Percentiles rank a stretch among this genome's conserved stretches.
Conservation (phyloP, 2,113 vertebrate genomes). For the Hippoglossus stenolepis region DNA sequence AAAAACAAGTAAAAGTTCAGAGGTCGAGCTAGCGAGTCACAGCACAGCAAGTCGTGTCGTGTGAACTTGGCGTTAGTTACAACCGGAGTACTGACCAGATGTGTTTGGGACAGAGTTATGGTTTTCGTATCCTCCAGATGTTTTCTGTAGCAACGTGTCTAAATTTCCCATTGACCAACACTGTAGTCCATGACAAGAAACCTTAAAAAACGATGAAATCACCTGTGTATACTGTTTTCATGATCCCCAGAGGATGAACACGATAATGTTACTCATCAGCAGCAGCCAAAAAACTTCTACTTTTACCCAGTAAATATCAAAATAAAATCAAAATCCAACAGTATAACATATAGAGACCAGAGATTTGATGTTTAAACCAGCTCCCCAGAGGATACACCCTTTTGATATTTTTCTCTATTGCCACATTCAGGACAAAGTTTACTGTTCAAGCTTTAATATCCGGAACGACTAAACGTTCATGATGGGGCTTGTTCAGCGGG, state of each 20-base stretch:
- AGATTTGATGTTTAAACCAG: neutral
- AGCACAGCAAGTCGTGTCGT: too few species aligned
- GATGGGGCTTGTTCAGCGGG: neutral
- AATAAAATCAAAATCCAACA: neutral
- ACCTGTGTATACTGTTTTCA: neutral
- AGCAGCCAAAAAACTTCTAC: neutral
- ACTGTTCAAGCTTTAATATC: neutral
- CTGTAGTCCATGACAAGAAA: too few species aligned
- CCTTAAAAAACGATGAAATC: neutral
- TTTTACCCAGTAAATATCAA: neutral
- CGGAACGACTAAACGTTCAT: neutral
- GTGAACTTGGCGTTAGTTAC: too few species aligned
- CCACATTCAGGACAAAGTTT: neutral
- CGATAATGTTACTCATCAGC: neutral
- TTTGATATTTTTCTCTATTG: too few species aligned
- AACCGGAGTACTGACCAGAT: too few species aligned
- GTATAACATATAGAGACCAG: neutral
- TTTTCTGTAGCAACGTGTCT: too few species aligned
- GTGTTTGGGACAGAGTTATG: too few species aligned
- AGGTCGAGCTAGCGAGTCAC: too few species aligned
- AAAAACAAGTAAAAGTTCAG: too few species aligned
- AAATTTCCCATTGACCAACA: too few species aligned
- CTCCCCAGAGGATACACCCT: too few species aligned
- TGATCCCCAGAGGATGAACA: slow-evolving; percentile 8
- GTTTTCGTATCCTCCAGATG: too few species aligned